Evolutionary conservation across 2,888 invertebrate genomes (phyloP).

Genomic region (Aphidius colemani): DNA sequence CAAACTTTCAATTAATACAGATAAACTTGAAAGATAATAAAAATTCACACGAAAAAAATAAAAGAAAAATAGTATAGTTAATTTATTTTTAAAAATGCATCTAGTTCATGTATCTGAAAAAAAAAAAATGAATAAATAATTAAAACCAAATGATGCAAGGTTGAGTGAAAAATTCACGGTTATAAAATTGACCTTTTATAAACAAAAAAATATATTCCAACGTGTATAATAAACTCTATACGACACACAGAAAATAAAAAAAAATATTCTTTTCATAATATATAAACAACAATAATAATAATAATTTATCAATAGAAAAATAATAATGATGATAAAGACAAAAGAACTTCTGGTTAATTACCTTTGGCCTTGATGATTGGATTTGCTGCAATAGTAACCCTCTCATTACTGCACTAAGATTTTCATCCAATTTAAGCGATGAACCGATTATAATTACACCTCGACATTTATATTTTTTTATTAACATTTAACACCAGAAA

Average conservation of each 20-base stretch:
- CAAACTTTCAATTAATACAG: background rate
- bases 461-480: slow-evolving; percentile 18
- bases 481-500: background rate
- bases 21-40: slow-evolving; percentile 4
- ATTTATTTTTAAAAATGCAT: background rate
- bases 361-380: no score
- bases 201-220: no score
- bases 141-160: slow-evolving; percentile 15
- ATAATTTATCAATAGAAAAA: no score
- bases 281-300: no score
- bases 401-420: no score
- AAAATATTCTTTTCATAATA: no score
- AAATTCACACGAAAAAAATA: slow-evolving; percentile 19
- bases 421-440: slow-evolving; percentile 10
- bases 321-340: no score
- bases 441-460: slow-evolving; percentile 14
- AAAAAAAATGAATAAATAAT: slow-evolving; percentile 3
- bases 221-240: no score
- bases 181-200: background rate
- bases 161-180: slow-evolving; percentile 20
- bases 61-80: background rate
- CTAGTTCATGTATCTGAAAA: background rate
- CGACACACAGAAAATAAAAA: no score
- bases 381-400: no score
- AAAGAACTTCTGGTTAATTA: no score